Evolutionary conservation across 2,797 vertebrate genomes (phyloP).

Genomic region (Neostethus bicornis): DNA sequence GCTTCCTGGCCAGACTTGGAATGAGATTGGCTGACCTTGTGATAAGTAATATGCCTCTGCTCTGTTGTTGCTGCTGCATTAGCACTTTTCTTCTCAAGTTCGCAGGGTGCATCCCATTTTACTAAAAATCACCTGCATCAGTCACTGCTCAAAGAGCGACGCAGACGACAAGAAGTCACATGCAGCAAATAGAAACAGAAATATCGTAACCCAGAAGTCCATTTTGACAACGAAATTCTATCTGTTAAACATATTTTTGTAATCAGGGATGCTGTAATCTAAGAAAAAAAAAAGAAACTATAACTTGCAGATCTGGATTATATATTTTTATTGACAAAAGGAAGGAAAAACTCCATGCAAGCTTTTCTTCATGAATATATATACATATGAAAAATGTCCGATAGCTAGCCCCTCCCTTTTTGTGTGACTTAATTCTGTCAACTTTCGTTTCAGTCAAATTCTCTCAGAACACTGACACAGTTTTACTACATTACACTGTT

Average conservation of each 20-base stretch:
- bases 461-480: not conserved
- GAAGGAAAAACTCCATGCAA: not conserved
- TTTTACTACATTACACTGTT: too few relatives aligned
- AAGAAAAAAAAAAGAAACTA: too few relatives aligned
- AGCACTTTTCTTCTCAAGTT: conserved; percentile 66
- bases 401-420: not conserved
- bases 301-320: too few relatives aligned
- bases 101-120: conserved; percentile 46
- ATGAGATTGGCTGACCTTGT: conserved; percentile 78
- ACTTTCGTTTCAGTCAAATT: not conserved
- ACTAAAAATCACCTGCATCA: conserved; percentile 32
- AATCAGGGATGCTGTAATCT: too few relatives aligned
- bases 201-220: too few relatives aligned
- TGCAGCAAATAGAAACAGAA: too few relatives aligned
- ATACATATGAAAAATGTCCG: not conserved
- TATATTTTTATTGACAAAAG: too few relatives aligned
- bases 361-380: not conserved
- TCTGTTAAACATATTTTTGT: too few relatives aligned
- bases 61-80: conserved; percentile 66
- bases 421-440: not conserved
- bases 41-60: conserved; percentile 74
- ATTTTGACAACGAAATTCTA: too few relatives aligned
- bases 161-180: conserved; percentile 13
- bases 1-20: conserved; percentile 47
- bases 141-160: conserved; percentile 20